phyloP scores from a whole-genome alignment of 2,888 invertebrate genomes.

The Eurytoma californica region DNA sequence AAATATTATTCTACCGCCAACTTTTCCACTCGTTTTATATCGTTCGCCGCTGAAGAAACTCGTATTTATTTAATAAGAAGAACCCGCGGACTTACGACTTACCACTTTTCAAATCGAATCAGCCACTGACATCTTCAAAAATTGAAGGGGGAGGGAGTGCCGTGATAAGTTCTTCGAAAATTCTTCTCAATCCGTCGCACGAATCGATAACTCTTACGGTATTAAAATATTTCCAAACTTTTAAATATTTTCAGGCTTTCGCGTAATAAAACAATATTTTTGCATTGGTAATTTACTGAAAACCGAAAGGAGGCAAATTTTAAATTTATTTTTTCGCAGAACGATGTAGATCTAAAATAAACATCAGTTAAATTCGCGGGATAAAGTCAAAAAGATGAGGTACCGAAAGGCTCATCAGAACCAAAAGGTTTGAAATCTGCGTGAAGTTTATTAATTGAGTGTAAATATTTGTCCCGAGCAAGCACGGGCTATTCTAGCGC shows the following conservation, averaged over 20 bases:
- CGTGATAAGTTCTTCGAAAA: no score
- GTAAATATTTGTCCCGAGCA: conserved; percentile 37
- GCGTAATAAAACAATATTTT: no score
- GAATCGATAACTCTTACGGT: no score
- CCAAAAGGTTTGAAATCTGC: conserved; percentile 14
- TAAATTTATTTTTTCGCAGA: background rate
- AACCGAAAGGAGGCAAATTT: background rate
- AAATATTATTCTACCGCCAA: conserved; percentile 31
- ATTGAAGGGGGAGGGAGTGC: background rate
- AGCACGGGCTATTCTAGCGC: conserved; percentile 11
- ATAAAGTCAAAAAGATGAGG: background rate
- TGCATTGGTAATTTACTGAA: no score
- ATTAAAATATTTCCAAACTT: no score
- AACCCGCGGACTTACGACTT: conserved; percentile 6
- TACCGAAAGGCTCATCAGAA: conserved; percentile 8
- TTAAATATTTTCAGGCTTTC: no score
- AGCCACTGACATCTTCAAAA: background rate
- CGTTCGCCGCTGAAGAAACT: background rate
- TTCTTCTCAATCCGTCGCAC: no score
- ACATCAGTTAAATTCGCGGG: background rate
- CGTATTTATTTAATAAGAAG: conserved; percentile 37
- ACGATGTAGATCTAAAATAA: background rate
- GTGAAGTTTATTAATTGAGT: conserved; percentile 40
- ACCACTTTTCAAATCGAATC: conserved; percentile 20
- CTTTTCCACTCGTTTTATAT: conserved; percentile 25